Percentiles rank a stretch among this genome's conserved stretches.
Conservation (phyloP, 2,113 vertebrate genomes). For the Ellobius talpinus region DNA sequence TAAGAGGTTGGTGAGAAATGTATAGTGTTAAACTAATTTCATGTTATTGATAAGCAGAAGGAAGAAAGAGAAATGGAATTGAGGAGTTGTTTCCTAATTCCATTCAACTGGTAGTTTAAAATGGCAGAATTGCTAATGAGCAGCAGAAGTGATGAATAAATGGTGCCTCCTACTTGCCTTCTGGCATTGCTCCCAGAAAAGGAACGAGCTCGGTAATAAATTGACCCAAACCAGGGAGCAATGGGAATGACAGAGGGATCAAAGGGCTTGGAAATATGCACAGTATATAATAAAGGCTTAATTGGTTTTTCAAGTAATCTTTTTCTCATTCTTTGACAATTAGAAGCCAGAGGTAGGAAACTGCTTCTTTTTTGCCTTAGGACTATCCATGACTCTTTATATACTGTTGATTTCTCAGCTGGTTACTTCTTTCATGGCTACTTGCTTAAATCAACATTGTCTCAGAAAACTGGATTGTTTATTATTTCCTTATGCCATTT, state of each 20-base stretch:
- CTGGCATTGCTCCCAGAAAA: slow-evolving; percentile 40
- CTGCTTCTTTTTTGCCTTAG: not conserved
- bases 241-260: not conserved
- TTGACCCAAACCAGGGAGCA: slow-evolving; percentile 16
- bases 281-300: not conserved
- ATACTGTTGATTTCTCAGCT: not conserved
- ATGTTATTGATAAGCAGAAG: slow-evolving; percentile 22
- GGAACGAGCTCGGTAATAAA: not conserved
- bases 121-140: slow-evolving; percentile 28
- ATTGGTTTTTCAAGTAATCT: not conserved
- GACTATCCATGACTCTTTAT: not conserved
- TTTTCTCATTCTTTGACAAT: slow-evolving; percentile 20
- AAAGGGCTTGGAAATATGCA: slow-evolving; percentile 30
- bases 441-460: not conserved
- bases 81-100: slow-evolving; percentile 13
- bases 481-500: not conserved
- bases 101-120: slow-evolving; percentile 46
- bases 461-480: not conserved
- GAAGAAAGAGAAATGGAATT: not conserved
- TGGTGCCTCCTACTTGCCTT: not conserved
- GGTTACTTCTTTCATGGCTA: not conserved
- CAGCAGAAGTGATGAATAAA: not conserved
- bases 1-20: slow-evolving; percentile 48
- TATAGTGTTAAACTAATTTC: slow-evolving; percentile 28
- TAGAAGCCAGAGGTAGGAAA: not conserved